Evolutionary conservation across 2,797 vertebrate species (phyloP).

Genomic region (Rhadinocentrus ornatus): DNA sequence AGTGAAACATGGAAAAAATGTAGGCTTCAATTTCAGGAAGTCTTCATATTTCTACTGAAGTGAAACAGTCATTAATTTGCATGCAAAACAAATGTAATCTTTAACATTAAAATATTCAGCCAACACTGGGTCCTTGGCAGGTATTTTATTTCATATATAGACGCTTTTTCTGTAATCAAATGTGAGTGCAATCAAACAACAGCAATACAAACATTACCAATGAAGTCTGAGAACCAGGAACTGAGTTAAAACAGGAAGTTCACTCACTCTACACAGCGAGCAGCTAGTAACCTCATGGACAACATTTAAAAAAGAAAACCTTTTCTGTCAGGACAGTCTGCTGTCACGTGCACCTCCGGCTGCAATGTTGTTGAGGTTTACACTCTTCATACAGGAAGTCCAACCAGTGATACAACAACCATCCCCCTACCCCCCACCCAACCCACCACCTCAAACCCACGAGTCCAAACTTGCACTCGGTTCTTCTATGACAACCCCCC

Average conservation of each 20-base stretch:
- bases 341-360: conserved; percentile 53
- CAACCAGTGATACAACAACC: conserved; percentile 71
- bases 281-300: conserved; percentile 79
- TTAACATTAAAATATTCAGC: conserved; percentile 65
- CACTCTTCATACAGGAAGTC: conserved; percentile 54
- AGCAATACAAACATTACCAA: conserved; percentile 93
- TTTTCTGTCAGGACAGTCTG: conserved; percentile 60
- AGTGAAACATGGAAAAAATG: too few relatives aligned
- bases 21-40: neutral
- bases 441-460: conserved; percentile 32
- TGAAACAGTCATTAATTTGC: neutral
- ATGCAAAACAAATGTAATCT: neutral
- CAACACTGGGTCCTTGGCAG: conserved; percentile 76
- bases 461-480: conserved; percentile 58
- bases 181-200: conserved; percentile 90
- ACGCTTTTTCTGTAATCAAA: conserved; percentile 87
- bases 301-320: conserved; percentile 55
- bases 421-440: neutral
- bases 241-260: conserved; percentile 79
- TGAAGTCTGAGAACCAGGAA: conserved; percentile 85
- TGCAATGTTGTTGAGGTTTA: conserved; percentile 37
- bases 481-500: conserved; percentile 61
- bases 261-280: conserved; percentile 78
- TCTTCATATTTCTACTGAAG: neutral
- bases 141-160: conserved; percentile 86